Evolutionary conservation across 2,797 vertebrate species (phyloP).

Genomic region (Alosa sapidissima): DNA sequence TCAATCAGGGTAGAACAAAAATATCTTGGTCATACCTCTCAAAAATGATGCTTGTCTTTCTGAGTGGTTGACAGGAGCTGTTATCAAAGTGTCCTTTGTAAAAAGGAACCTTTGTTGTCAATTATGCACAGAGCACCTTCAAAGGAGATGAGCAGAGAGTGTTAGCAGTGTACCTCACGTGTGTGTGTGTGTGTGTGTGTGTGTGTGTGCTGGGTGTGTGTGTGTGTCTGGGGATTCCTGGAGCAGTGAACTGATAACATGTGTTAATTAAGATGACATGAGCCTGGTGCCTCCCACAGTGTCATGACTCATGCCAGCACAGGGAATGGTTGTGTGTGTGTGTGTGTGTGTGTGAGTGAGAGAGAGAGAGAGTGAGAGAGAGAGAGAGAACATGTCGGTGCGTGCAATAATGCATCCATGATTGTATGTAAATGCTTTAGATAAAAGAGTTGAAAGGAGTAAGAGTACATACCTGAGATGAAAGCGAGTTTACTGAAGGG

Average conservation of each 20-base stretch:
- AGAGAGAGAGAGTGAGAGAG: neutral
- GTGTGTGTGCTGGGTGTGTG: neutral
- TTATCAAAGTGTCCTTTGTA: neutral
- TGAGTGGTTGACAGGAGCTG: neutral
- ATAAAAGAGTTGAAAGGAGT: neutral
- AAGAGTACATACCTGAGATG: neutral
- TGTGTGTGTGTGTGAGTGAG: neutral
- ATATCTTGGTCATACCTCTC: neutral
- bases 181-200: neutral
- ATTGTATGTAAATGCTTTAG: neutral
- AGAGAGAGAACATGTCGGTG: neutral
- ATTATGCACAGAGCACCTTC: neutral
- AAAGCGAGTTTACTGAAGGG: neutral
- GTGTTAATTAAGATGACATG: slow-evolving; percentile 24
- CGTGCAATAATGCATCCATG: neutral
- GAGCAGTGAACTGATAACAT: neutral
- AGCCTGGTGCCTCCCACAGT: neutral
- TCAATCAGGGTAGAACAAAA: neutral
- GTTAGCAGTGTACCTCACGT: neutral
- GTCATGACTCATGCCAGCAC: neutral
- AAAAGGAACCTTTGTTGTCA: neutral
- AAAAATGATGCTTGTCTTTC: neutral
- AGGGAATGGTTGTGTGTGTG: neutral
- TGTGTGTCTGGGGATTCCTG: slow-evolving; percentile 20
- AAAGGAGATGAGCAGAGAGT: neutral